These are phyloP conservation scores for Premnoplex brunnescens DNA, from an alignment of 2,797 vertebrate genomes.

Conservation along the genomic window DNA sequence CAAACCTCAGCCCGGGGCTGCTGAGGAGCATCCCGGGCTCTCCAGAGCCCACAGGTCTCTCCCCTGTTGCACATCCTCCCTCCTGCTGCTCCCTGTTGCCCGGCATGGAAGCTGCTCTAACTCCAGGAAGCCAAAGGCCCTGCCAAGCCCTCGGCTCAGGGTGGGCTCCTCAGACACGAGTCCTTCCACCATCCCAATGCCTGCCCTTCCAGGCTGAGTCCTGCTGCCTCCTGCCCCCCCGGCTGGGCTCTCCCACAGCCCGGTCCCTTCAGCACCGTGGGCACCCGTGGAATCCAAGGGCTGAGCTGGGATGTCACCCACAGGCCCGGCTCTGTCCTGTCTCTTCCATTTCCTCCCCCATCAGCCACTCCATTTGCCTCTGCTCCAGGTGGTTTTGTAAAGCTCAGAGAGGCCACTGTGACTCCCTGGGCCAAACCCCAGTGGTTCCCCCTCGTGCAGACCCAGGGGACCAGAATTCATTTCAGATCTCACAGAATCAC, in stretches of 20 bases:
- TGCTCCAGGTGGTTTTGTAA: background rate
- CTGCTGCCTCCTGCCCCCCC: background rate
- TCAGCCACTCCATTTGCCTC: background rate
- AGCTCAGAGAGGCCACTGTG: background rate
- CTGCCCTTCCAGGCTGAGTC: too few relatives aligned
- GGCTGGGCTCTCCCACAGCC: background rate
- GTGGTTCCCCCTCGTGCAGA: background rate
- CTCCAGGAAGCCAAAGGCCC: rapidly evolving
- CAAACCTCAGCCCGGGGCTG: background rate
- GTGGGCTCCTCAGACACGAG: rapidly evolving
- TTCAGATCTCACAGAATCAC: background rate
- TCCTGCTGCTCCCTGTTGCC: background rate
- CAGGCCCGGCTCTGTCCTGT: background rate
- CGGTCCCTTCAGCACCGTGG: background rate
- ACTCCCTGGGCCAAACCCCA: background rate
- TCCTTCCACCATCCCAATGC: background rate
- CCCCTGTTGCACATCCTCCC: rapidly evolving
- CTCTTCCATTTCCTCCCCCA: background rate
- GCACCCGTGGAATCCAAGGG: background rate
- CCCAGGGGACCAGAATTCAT: background rate
- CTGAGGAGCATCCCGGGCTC: background rate
- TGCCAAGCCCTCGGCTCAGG: background rate
- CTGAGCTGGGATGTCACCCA: background rate
- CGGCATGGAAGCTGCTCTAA: background rate
- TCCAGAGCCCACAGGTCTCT: background rate